A percentile compares a stretch with the other conserved stretches of the same genome.
phyloP scores from a whole-genome alignment of 2,797 vertebrate genomes.

The Parambassis ranga region DNA sequence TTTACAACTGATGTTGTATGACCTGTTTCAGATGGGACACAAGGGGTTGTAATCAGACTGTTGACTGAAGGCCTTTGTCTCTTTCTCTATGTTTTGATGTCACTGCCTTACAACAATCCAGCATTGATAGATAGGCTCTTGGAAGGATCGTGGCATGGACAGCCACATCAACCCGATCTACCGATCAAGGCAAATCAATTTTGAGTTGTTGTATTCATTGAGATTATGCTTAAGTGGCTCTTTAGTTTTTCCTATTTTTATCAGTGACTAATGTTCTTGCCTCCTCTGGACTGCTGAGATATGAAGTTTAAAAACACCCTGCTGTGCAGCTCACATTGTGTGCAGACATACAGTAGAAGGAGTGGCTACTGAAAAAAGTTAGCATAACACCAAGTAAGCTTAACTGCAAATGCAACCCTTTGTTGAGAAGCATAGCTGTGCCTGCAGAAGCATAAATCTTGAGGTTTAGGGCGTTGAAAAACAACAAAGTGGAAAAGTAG shows the following conservation, averaged over 20 bases:
- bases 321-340: not conserved
- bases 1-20: too few relatives aligned
- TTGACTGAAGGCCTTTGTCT: conserved; percentile 35
- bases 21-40: too few relatives aligned
- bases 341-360: not conserved
- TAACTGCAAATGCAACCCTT: conserved; percentile 15
- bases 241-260: not conserved
- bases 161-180: conserved; percentile 32
- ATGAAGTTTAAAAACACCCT: not conserved
- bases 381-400: not conserved
- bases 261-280: not conserved
- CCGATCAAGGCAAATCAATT: conserved; percentile 34
- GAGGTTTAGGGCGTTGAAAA: conserved; percentile 29
- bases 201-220: conserved; percentile 16
- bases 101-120: conserved; percentile 50
- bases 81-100: conserved; percentile 45
- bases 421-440: conserved; percentile 7
- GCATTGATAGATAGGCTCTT: conserved; percentile 55
- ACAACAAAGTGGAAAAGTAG: conserved; percentile 35
- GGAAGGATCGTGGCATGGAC: conserved; percentile 31
- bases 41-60: conserved; percentile 9
- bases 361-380: not conserved
- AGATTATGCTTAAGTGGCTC: not conserved
- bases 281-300: not conserved
- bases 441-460: conserved; percentile 11